A percentile compares a stretch with the other conserved stretches of the same genome.
Evolutionary conservation across 1,140 invertebrate species (phyloP).

Genomic region (Eufriesea mexicana): DNA sequence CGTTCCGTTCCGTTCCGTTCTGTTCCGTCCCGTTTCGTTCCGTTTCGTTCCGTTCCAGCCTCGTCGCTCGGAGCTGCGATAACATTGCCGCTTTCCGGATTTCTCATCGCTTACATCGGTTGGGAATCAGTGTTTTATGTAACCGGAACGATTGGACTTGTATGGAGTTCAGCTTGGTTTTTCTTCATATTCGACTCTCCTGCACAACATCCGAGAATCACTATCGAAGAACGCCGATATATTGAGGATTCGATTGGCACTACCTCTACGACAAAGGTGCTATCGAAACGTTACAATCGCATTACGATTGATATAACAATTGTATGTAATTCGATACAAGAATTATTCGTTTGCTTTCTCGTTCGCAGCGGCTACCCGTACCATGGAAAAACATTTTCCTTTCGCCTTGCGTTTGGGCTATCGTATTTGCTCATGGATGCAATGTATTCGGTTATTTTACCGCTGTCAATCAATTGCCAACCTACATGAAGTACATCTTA

Average conservation of each 20-base stretch:
- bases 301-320: not conserved
- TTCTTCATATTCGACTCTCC: conserved; percentile 93
- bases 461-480: conserved; percentile 95
- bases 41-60: conserved; percentile 81
- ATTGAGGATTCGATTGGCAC: conserved; percentile 89
- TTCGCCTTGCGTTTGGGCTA: conserved; percentile 95
- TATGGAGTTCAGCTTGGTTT: conserved; percentile 94
- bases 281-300: not conserved
- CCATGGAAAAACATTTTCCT: conserved; percentile 92
- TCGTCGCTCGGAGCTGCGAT: conserved; percentile 92
- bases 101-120: conserved; percentile 89
- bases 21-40: not conserved
- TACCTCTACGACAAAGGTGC: conserved; percentile 68
- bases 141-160: conserved; percentile 88
- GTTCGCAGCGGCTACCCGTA: conserved; percentile 84
- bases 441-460: conserved; percentile 98
- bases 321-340: no score
- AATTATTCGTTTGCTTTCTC: not conserved
- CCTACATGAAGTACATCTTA: conserved; percentile 95
- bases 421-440: conserved; percentile 93
- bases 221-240: conserved; percentile 89
- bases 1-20: no score
- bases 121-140: conserved; percentile 94
- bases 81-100: conserved; percentile 91
- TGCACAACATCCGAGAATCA: conserved; percentile 92